phyloP scores from a whole-genome alignment of 2,888 invertebrate genomes.

The Phortica magna region DNA sequence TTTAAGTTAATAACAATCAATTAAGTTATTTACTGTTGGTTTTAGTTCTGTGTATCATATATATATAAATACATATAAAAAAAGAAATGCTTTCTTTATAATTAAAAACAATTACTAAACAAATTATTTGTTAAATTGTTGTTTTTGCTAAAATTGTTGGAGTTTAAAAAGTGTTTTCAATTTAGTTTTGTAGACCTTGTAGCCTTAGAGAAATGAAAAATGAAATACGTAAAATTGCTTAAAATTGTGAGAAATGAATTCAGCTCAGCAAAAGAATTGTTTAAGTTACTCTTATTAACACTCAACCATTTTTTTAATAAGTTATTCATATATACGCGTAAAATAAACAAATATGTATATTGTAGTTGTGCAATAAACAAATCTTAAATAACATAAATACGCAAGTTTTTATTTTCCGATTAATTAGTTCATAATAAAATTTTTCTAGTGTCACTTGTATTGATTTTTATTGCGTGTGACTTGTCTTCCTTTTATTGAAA shows the following conservation, averaged over 20 bases:
- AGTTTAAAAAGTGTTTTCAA: background rate
- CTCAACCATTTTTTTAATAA: slow-evolving; percentile 42
- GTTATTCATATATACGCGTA: slow-evolving; percentile 33
- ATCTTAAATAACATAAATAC: slow-evolving; percentile 56
- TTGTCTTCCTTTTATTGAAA: too few relatives aligned
- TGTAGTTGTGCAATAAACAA: slow-evolving; percentile 75
- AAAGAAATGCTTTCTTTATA: background rate
- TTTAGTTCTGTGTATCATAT: too few relatives aligned
- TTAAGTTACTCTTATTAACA: slow-evolving; percentile 19
- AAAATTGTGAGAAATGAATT: background rate
- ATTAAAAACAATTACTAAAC: slow-evolving; percentile 6
- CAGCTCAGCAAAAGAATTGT: background rate
- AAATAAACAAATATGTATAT: slow-evolving; percentile 69
- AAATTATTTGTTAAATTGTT: slow-evolving; percentile 12
- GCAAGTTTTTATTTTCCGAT: too few relatives aligned
- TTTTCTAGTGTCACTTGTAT: too few relatives aligned
- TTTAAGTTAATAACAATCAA: background rate
- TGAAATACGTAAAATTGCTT: background rate
- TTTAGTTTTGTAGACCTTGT: background rate
- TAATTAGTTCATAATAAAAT: too few relatives aligned
- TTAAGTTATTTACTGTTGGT: slow-evolving; percentile 4
- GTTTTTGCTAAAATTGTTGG: slow-evolving; percentile 10
- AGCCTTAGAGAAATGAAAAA: background rate
- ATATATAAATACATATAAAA: background rate
- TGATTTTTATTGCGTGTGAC: too few relatives aligned